A percentile compares a stretch with the other conserved stretches of the same genome.
Evolutionary conservation across 2,113 vertebrate species (phyloP).

Genomic region (Tympanuchus pallidicinctus): DNA sequence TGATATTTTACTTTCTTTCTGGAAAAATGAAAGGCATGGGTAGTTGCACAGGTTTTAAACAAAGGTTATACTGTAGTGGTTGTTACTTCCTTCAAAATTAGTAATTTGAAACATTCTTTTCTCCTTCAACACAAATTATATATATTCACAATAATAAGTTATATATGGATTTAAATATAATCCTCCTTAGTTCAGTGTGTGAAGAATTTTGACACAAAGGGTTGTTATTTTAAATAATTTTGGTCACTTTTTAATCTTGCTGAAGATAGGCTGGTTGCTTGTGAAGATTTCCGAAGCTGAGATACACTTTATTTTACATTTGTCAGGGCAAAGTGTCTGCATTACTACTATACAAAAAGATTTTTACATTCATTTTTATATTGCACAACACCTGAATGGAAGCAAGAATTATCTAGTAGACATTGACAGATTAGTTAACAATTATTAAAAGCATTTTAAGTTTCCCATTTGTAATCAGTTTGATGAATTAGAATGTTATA

Average conservation of each 20-base stretch:
- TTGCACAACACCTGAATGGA: background rate
- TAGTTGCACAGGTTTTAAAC: background rate
- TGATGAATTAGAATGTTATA: background rate
- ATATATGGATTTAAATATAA: background rate
- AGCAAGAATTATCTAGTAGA: background rate
- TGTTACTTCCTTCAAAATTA: background rate
- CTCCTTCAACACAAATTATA: background rate
- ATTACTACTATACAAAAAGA: background rate
- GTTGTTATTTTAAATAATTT: background rate
- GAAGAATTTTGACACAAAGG: background rate
- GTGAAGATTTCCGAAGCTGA: background rate
- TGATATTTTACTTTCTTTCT: background rate
- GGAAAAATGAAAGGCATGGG: background rate
- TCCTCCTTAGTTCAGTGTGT: background rate
- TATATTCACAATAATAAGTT: background rate
- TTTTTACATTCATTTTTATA: background rate
- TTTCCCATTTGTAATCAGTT: background rate
- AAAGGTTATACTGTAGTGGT: background rate
- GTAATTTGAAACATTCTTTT: background rate
- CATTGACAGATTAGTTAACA: background rate
- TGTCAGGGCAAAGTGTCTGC: background rate
- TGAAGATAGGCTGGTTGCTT: background rate
- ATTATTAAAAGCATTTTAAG: background rate
- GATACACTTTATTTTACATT: background rate
- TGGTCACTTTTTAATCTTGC: background rate